Conservation (phyloP, 2,797 vertebrate genomes). For the Caiman crocodilus region DNA sequence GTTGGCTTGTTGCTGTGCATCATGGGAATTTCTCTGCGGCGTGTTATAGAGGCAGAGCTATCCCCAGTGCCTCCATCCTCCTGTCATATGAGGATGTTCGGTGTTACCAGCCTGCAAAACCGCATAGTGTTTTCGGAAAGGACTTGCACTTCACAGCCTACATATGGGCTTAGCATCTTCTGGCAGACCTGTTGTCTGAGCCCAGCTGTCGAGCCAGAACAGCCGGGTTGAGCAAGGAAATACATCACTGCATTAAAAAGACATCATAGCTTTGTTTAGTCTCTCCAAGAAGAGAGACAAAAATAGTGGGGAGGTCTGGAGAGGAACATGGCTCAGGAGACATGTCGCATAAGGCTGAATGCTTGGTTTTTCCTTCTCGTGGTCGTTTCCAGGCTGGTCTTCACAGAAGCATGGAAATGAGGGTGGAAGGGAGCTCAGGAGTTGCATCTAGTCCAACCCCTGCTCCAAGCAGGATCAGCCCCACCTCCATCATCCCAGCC, state of each 20-base stretch:
- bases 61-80: no score
- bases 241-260: background rate
- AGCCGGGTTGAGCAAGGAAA: background rate
- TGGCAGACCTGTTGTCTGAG: background rate
- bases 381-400: background rate
- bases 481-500: no score
- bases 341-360: background rate
- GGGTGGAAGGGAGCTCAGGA: no score
- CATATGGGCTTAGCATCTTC: background rate
- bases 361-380: background rate
- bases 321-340: background rate
- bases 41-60: background rate
- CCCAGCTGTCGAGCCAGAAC: background rate
- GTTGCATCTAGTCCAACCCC: no score
- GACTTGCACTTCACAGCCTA: background rate
- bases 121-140: background rate
- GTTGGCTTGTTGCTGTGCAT: no score
- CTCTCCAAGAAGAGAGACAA: background rate
- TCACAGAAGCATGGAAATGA: background rate
- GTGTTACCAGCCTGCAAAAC: background rate
- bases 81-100: background rate
- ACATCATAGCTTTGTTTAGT: background rate
- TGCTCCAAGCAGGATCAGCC: no score
- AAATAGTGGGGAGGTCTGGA: background rate
- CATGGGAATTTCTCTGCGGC: no score